Conservation (phyloP, 2,888 invertebrate genomes). For the Ornithoptera priamus region DNA sequence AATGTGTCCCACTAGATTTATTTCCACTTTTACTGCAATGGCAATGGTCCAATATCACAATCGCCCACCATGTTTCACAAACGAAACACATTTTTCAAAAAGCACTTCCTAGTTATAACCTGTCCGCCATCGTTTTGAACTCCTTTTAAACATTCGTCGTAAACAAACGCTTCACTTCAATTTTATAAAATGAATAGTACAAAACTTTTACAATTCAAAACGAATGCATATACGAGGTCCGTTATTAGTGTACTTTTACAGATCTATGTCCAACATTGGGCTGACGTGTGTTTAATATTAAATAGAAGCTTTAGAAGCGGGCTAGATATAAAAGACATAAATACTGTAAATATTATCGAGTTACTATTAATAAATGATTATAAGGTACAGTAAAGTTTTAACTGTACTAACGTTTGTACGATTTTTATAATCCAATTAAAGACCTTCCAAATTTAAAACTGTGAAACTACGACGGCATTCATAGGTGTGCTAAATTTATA, state of each 20-base stretch:
- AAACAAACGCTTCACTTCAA: constrained; percentile 24
- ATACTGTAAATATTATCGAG: too few relatives aligned
- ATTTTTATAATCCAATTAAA: not conserved
- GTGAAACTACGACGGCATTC: not conserved
- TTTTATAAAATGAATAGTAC: not conserved
- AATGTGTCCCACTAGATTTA: constrained; percentile 71
- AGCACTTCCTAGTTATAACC: constrained; percentile 50
- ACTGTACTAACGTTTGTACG: not conserved
- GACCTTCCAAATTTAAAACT: not conserved
- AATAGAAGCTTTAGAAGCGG: too few relatives aligned
- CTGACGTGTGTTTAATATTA: too few relatives aligned
- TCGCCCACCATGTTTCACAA: constrained; percentile 65
- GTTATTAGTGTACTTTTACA: too few relatives aligned
- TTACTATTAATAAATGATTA: too few relatives aligned
- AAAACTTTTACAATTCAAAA: too few relatives aligned
- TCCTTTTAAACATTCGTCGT: constrained; percentile 23
- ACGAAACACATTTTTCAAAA: constrained; percentile 67
- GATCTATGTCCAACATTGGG: too few relatives aligned
- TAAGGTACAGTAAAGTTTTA: not conserved
- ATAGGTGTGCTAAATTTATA: constrained; percentile 11
- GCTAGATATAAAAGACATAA: too few relatives aligned
- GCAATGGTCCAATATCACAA: constrained; percentile 73
- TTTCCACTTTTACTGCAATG: constrained; percentile 77
- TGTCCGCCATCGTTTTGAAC: constrained; percentile 23
- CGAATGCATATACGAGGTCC: too few relatives aligned